Base-by-base conservation (phyloP, 2,113 vertebrate genomes). In the Tonatia bakeri region DNA sequence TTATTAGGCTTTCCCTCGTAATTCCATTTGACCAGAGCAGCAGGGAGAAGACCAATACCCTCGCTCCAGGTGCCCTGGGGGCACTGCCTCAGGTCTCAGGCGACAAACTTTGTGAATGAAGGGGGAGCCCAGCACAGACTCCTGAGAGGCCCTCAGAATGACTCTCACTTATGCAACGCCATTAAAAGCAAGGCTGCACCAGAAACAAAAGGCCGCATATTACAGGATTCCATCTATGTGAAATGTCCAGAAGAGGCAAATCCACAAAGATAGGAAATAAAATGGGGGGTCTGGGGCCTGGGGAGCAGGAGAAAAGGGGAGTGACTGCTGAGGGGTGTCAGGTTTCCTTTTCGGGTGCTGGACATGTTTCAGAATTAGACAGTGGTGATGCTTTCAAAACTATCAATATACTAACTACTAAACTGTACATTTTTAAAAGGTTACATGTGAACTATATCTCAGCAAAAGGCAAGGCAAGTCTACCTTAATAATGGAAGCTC, bases 171-270 rank as follows among this genome's bases (percentile, higher is more conserved):
- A 54, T 84, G 43, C 38, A 72, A 13, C 17, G 86, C 33, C 33
- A 52, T n/a, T 47, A 52, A 54, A 83, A 38, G 56, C 50, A 81
- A 67, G 43, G 45, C 77, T 80, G 38, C 33, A 14, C n/a, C 16
- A 90, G 16, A 45, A 70, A 91, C 19, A 82, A 70, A 77, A 50
- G 43, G 40, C 24, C 59, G 86, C 69, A 28, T 11, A 31, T 19
- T 14, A 2, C 2, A 72, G 26, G 43, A 84, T 93, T 65, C 52
- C 3, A 22, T 59, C 50, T 40, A 40, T 9, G 17, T 15, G 11
- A 72, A 94, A 77, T 45, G 54, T 80, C 38, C 36, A 91, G 16
- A 75, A 91, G 2, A 84, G 64, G 64, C 54, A 75, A 67, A 91
- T n/a, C 52, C 65, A 56, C 0, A 45, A 13, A 92, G 59, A 75